A percentile compares a stretch with the other conserved stretches of the same genome.
phyloP scores from a whole-genome alignment of 2,888 invertebrate genomes.

The Apomyelois bistriatella region DNA sequence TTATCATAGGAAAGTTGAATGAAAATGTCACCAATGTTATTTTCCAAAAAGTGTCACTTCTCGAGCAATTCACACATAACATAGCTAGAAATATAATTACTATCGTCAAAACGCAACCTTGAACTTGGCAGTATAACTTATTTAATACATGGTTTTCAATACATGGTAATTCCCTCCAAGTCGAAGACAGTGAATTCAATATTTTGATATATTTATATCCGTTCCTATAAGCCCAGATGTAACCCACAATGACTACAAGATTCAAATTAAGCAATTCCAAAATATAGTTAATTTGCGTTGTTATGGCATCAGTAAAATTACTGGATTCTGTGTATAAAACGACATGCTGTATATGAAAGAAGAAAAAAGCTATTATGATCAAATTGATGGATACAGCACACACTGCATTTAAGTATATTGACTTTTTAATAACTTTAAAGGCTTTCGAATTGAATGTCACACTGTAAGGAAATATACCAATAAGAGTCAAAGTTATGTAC shows the following conservation, averaged over 20 bases:
- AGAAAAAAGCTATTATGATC: conserved; percentile 37
- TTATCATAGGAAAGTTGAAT: conserved; percentile 51
- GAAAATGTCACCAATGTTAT: conserved; percentile 45
- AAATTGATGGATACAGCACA: conserved; percentile 35
- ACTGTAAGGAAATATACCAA: conserved; percentile 34
- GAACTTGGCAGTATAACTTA: neutral
- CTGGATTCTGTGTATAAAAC: conserved; percentile 32
- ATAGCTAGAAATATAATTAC: conserved; percentile 33
- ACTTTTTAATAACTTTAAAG: neutral
- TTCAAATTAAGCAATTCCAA: conserved; percentile 42
- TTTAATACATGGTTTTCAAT: conserved; percentile 31
- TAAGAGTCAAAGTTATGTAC: conserved; percentile 25
- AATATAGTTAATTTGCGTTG: conserved; percentile 57
- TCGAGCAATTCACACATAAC: conserved; percentile 43
- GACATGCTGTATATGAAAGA: conserved; percentile 43
- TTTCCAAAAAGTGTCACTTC: conserved; percentile 50
- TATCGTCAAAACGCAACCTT: neutral
- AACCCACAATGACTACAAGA: conserved; percentile 38
- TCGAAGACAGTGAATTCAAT: conserved; percentile 41
- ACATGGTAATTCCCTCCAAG: conserved; percentile 34
- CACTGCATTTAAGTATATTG: conserved; percentile 4
- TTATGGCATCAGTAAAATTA: conserved; percentile 38
- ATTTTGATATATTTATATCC: conserved; percentile 46
- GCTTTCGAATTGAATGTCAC: conserved; percentile 24
- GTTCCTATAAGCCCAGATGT: conserved; percentile 42